Base-by-base conservation (phyloP, 2,113 vertebrate genomes). In the Elephantulus edwardii region DNA sequence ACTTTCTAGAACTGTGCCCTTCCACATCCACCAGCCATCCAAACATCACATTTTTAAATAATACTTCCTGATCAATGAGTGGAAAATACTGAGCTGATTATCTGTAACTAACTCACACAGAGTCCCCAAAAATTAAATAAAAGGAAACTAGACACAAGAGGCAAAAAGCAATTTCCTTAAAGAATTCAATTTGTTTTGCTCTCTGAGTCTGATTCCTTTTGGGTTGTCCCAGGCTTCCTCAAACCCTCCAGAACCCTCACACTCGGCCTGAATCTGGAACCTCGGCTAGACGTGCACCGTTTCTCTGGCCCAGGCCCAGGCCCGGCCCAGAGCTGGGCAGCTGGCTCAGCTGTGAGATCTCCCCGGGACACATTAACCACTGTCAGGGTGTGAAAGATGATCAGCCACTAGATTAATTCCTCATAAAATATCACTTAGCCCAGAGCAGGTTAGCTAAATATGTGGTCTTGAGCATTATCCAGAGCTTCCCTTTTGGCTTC, bases 91-190 rank as follows among this genome's bases (percentile, higher is more conserved):
- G 52, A 77, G 42, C 52, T 83, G 66, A 58, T 89, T 75, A 70
- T 75, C 52, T 81, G 0, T 92, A 90, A 93, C 87, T 91, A 80
- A 92, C n/a, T 87, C 93, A 92, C 26, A 91, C 5, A 86, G 35
- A 91, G 40, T 48, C 84, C 58, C n/a, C 56, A 35, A 78, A 83
- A 88, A 94, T 94, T 86, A 90, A 95, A 95, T 94, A 64, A 90
- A 81, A 76, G 70, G 56, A 33, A 70, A 64, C n/a, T 24, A 89
- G 68, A 66, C 72, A 71, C 13, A 56, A 90, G 50, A 93, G n/a
- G 28, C 71, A 77, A 83, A 96, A 83, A 80, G 58, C 66, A 92
- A 70, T 92, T 92, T 86, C 83, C 75, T 95, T 60, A 46, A 68
- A 95, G 76, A 83, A 74, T 84, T 92, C 50, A 60, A 91, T 93